Percentiles rank a stretch among this genome's conserved stretches.
Evolutionary conservation across 2,113 vertebrate species (phyloP).

Genomic region (Oreotrochilus melanogaster): DNA sequence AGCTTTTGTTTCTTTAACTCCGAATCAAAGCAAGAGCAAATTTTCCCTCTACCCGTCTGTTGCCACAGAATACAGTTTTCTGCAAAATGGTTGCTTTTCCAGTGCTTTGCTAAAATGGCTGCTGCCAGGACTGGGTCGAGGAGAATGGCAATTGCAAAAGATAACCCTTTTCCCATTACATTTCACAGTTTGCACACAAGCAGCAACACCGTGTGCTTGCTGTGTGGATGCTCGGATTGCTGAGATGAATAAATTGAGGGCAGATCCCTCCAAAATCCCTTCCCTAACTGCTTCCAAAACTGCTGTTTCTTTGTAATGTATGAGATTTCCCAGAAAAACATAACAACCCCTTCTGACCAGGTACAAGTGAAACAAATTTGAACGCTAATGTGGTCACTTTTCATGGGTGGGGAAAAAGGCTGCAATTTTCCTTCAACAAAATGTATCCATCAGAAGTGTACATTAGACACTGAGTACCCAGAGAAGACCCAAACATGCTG

Average conservation of each 20-base stretch:
- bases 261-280: background rate
- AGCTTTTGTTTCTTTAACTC: background rate
- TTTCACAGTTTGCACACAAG: background rate
- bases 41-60: background rate
- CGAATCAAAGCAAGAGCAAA: background rate
- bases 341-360: background rate
- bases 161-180: background rate
- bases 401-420: background rate
- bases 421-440: background rate
- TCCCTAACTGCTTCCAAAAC: background rate
- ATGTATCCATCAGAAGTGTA: rapidly evolving
- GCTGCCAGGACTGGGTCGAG: background rate
- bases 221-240: background rate
- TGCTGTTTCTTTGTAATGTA: background rate
- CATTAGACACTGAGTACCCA: background rate
- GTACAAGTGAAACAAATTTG: background rate
- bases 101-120: background rate
- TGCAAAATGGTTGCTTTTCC: constrained; percentile 25
- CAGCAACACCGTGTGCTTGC: background rate
- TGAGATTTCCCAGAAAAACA: background rate
- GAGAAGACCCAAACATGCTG: background rate
- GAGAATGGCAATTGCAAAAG: background rate
- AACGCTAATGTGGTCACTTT: background rate
- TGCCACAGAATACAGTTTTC: background rate
- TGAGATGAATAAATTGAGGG: constrained; percentile 18